Evolutionary conservation across 35 echinoderm and acorn worm genomes (phyloP), one percentile per base, ranked within the genome.

Genomic region (Eucidaris tribuloides): DNA sequence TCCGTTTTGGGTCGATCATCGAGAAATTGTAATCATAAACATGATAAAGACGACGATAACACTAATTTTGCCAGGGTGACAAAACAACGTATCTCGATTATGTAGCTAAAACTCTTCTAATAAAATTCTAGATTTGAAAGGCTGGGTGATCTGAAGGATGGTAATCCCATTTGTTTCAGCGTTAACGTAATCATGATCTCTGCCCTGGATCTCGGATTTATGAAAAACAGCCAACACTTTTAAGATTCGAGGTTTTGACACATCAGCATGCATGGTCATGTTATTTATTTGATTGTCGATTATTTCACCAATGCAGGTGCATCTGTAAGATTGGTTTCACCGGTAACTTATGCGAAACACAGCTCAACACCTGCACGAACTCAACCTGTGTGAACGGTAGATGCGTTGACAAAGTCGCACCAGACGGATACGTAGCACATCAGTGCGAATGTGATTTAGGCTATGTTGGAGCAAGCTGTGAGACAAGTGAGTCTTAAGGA

Each of bases 401-500:
- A 13, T 74, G 68, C 20, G 24, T 44, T 25, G 35, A 27, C 11
- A 14, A 0, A 15, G 14, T 7, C 4, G 38, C 41, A 17, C 7
- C 66, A 0, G 7, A 32, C 6, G 6, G 33, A 40, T 33, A 15
- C 24, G n/a, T 36, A 20, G 68, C 44, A 25, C 68, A 74, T 74
- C 68, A 25, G 14, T 74, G 68, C 68, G 5, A 44, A 41, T 74
- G 68, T 20, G 7, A 42, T 15, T 27, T 6, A 42, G 68, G 36
- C 18, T 74, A n/a, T 20, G 24, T 74, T 74, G 68, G 68, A 14
- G 35, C 25, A 7, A 74, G 37, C 25, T 74, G 68, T 43, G 37
- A 74, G 44, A 74, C 68, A 19, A 44, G 68, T 74, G 44, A 41
- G n/a, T n/a, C n/a, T n/a, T n/a, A n/a, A n/a, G n/a, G n/a, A n/a